A percentile compares a stretch with the other conserved stretches of the same genome.
phyloP scores from a whole-genome alignment of 2,113 vertebrate species.

The Opisthocomus hoazin region DNA sequence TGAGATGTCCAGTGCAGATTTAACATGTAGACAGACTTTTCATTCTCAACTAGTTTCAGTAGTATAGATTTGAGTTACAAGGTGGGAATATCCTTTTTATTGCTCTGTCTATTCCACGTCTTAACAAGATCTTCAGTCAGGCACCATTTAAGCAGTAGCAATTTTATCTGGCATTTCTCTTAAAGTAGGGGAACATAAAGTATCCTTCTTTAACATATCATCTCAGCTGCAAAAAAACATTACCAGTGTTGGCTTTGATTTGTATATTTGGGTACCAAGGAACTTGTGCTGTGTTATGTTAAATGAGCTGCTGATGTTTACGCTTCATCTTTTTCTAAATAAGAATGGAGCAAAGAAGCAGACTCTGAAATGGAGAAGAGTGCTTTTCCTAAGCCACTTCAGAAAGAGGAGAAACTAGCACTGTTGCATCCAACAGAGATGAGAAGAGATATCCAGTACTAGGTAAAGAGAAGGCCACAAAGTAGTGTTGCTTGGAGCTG shows the following conservation, averaged over 20 bases:
- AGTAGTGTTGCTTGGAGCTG: background rate
- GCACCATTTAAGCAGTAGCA: background rate
- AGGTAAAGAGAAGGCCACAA: background rate
- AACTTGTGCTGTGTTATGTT: background rate
- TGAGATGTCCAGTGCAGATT: background rate
- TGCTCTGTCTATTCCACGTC: background rate
- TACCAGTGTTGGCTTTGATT: background rate
- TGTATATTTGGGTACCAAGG: background rate
- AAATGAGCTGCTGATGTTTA: background rate
- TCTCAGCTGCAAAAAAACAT: background rate
- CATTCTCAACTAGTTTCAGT: background rate
- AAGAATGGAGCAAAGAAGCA: background rate
- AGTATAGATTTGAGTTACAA: background rate
- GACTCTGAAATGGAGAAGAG: background rate
- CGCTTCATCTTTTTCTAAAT: background rate
- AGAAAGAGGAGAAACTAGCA: background rate
- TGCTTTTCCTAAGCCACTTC: background rate
- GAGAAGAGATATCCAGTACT: background rate
- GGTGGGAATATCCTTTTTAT: background rate
- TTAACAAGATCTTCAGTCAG: background rate
- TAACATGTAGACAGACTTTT: background rate
- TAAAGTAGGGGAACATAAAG: background rate
- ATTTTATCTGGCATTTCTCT: background rate
- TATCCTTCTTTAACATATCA: background rate
- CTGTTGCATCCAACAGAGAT: background rate